Evolutionary conservation across 2,888 invertebrate genomes (phyloP), one percentile per base, ranked within the genome.

Genomic region (Chrysomela aeneicollis): DNA sequence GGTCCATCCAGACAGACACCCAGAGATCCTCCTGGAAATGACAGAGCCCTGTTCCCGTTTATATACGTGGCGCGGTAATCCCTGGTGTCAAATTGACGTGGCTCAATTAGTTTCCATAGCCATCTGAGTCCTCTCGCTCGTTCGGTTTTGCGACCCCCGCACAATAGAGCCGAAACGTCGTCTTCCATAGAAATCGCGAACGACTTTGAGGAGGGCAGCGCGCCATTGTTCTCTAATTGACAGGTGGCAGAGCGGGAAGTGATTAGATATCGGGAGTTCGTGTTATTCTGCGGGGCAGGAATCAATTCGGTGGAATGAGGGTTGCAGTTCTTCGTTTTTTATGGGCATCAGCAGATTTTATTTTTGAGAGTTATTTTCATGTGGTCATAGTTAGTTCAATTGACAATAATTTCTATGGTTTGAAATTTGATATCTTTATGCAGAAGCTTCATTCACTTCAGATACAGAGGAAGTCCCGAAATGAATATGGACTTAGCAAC

Each of bases 61-160:
- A n/a, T n/a, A n/a, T n/a, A n/a, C n/a, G n/a, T n/a, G n/a, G n/a
- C 42, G 15, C 5, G 1, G 57, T 46, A 57, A 57, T 57, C 57
- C 46, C 18, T 9, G 46, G 61, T 57, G 61, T 26, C 57, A 61
- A 52, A 62, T 54, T 62, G 67, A 67, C 64, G 63, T 21, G 30
- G 64, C 55, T 54, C 67, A 68, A 68, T 68, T 68, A 64, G 59
- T 64, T 37, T 51, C 59, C 49, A 21, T 46, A 42, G 60, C 64
- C 67, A 68, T 63, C 67, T 68, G 67, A 30, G 64, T 57, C 58
- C 58, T 42, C 15, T 19, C 18, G 17, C 15, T 19, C 18, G 17
- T 54, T 60, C 61, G 46, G 50, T 59, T 64, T 62, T 67, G 67
- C 59, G 57, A 26, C 61, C 55, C 42, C 26, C 26, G 49, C 59